Evolutionary conservation across 2,888 invertebrate species (phyloP), one percentile per base, ranked within the genome.

Genomic region (Drosophila meridionalis): DNA sequence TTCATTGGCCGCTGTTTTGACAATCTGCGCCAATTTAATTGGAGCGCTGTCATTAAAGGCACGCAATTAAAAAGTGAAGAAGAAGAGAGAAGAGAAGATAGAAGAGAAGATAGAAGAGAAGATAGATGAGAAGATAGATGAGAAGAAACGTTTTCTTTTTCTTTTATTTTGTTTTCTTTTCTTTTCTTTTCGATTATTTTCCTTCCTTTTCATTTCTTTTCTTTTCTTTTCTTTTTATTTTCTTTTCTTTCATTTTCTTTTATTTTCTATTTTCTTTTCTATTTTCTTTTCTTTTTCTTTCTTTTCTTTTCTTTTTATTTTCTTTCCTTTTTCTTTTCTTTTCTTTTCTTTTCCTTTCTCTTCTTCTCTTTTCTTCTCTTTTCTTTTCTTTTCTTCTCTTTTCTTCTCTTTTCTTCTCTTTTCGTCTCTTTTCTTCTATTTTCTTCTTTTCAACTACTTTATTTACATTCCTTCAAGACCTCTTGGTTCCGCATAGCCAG

Each of bases 1-100:
- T 86, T 77, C 86, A 73, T 85, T 85, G 88, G 85, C 73, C 87
- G 76, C 84, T 87, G 80, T 87, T 87, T 87, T 87, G 87, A 87
- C 87, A 87, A 84, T 90, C 74, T 80, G 78, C 81, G 58, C 81
- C 79, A 81, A 75, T 79, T 83, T 87, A 90, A 91, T 88, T 90
- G 90, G 83, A 91, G 90, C 82, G 79, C 83, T 86, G 90, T 82
- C 91, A 90, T 90, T 90, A 88, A 78, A 85, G 77, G 78, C 90
- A 89, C 91, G 90, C 91, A 90, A 90, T 80, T 77, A 78, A 80
- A 80, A 55, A 53, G 30, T 4, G 12, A 26, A 34, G 67, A 60
- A 26, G 28, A 45, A 50, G 28, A 30, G 43, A 47, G 65, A 8
- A n/a, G 43, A 36, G 20, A 20, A 20, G 20, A 20, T 20, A 20